Percentiles rank a stretch among this genome's conserved stretches.
phyloP scores from a whole-genome alignment of 2,797 vertebrate species.

The Catostomus latipinnis region DNA sequence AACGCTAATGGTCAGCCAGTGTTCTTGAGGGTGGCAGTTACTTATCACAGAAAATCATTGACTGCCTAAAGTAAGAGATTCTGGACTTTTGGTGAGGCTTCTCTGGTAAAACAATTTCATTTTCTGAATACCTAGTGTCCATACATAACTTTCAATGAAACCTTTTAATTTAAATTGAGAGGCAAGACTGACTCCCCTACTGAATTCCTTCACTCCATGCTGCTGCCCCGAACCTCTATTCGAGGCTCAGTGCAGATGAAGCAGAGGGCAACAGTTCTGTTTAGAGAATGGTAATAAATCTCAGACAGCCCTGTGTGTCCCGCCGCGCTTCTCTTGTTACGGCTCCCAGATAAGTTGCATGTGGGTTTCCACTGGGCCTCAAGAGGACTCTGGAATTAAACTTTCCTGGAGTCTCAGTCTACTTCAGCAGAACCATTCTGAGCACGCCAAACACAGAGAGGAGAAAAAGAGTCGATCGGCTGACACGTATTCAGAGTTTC shows the following conservation, averaged over 20 bases:
- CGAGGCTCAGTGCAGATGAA: slow-evolving; percentile 48
- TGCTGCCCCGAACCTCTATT: slow-evolving; percentile 50
- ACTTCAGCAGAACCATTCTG: slow-evolving; percentile 44
- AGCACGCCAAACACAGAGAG: background rate
- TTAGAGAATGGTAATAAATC: slow-evolving; percentile 46
- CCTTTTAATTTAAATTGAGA: background rate
- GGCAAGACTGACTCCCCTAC: slow-evolving; percentile 29
- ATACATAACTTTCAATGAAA: background rate
- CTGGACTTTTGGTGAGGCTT: background rate
- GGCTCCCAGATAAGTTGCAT: slow-evolving; percentile 43
- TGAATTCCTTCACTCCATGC: slow-evolving; percentile 22
- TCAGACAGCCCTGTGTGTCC: slow-evolving; percentile 39
- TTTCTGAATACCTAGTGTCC: background rate
- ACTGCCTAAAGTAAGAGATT: background rate
- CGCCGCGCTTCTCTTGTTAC: slow-evolving; percentile 43
- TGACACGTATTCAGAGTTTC: slow-evolving; percentile 33
- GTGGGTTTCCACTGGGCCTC: slow-evolving; percentile 58
- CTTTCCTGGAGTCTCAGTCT: slow-evolving; percentile 60
- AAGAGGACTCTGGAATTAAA: slow-evolving; percentile 64
- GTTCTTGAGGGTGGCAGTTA: slow-evolving; percentile 19
- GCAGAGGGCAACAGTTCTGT: slow-evolving; percentile 40
- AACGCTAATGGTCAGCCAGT: slow-evolving; percentile 24
- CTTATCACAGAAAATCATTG: slow-evolving; percentile 35
- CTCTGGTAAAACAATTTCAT: background rate
- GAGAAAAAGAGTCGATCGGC: slow-evolving; percentile 35